Base-by-base conservation (phyloP, 2,113 vertebrate species). In the Plecturocebus donacophilus region DNA sequence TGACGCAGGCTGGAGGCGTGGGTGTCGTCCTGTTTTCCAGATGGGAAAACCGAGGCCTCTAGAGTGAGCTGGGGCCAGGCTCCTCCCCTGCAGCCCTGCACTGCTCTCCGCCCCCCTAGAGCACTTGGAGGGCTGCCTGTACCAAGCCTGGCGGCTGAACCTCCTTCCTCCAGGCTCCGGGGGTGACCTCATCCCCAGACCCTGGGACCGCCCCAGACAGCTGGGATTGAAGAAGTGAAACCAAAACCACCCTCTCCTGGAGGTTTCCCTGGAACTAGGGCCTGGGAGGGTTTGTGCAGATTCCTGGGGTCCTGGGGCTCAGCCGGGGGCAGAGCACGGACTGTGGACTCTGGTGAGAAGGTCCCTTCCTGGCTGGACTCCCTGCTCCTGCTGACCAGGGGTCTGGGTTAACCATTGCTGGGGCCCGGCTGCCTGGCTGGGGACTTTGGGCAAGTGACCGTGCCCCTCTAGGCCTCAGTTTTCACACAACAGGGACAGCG, bases 151-250 rank as follows among this genome's bases (percentile, higher is more conserved):
- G 9, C 19, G 52, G 76, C 32, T 3, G 8, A 12, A n/a, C 73
- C 70, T 73, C 84, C 84, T 40, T n/a, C 47, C 61, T 66, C 25
- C 84, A 38, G 80, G 49, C 17, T 38, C 88, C 0, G 0, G 76
- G 49, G 40, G 5, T 91, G 92, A 97, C 90, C 87, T 96, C 90
- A 94, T 17, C n/a, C 16, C 35, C 52, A 52, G 56, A 52, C 23
- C 35, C n/a, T 8, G 21, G 19, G 25, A 20, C 47, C 0, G 0
- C 27, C 66, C 27, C 2, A 3, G 32, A 35, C 13, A 19, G 30
- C 66, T 68, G 32, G 61, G 16, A 92, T 6, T 6, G 58, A 79
- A 16, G 96, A 98, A 98, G 64, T 95, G 77, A 96, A 97, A 96
- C 73, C 64, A 79, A 86, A 92, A 64, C 66, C 27, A 4, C 20